Evolutionary conservation across 2,888 invertebrate species (phyloP).

Genomic region (Drepanosiphum platanoidis): DNA sequence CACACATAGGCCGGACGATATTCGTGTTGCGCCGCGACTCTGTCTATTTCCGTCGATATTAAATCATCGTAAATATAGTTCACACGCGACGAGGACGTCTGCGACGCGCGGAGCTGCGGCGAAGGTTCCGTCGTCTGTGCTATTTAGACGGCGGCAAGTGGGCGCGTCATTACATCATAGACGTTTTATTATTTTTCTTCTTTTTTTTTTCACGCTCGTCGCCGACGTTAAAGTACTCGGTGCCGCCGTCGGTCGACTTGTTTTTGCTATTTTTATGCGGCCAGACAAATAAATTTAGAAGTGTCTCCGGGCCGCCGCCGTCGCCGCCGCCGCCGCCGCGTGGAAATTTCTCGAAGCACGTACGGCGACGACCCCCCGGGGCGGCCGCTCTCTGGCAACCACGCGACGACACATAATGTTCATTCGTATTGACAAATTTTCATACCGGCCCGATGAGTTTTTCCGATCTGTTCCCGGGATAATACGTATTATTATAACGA

Average conservation of each 20-base stretch:
- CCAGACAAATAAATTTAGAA: conserved; percentile 54
- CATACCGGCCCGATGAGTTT: no score
- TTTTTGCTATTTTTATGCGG: conserved; percentile 44
- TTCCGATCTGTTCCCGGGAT: no score
- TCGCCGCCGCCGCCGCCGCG: background rate
- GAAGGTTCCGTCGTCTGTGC: conserved; percentile 11
- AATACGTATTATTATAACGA: no score
- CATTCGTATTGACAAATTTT: no score
- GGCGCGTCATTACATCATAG: conserved; percentile 18
- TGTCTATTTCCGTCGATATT: conserved; percentile 32
- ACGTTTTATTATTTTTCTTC: background rate
- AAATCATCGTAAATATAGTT: conserved; percentile 24
- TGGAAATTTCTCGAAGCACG: conserved; percentile 22
- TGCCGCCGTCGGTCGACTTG: conserved; percentile 14
- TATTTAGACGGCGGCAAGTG: conserved; percentile 12
- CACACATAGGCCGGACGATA: background rate
- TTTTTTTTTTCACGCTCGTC: conserved; percentile 29
- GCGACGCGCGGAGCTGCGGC: background rate
- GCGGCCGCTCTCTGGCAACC: no score
- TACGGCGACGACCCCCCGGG: conserved; percentile 33
- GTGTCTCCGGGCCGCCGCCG: no score
- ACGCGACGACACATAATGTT: no score
- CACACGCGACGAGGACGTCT: conserved; percentile 39
- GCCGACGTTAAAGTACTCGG: background rate
- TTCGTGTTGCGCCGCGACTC: background rate